These are phyloP conservation scores for Potamarius usumacintae DNA, from an alignment of 2,113 vertebrate genomes.

Conservation along the genomic window DNA sequence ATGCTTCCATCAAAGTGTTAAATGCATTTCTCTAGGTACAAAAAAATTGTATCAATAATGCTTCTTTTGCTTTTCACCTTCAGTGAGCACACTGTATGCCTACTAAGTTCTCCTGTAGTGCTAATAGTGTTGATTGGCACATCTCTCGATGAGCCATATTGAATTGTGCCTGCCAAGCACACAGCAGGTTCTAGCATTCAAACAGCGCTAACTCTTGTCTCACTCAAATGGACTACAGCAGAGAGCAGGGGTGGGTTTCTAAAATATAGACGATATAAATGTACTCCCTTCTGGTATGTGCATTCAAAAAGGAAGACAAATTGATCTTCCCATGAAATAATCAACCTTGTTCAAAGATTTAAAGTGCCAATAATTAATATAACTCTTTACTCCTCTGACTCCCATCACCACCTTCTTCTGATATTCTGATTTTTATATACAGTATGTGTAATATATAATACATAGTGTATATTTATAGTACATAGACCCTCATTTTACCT, in stretches of 20 bases:
- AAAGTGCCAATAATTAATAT: not conserved
- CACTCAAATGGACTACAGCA: conserved; percentile 33
- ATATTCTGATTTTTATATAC: too few species aligned
- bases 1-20: not conserved
- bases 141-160: conserved; percentile 33
- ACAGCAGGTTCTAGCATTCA: conserved; percentile 32
- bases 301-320: not conserved
- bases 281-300: not conserved
- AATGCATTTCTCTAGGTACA: not conserved
- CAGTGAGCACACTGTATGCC: not conserved
- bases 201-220: conserved; percentile 25
- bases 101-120: conserved; percentile 11
- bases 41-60: not conserved
- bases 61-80: conserved; percentile 1
- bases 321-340: not conserved
- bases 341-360: not conserved
- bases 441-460: too few species aligned
- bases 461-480: too few species aligned
- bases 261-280: conserved; percentile 37
- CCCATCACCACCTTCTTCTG: not conserved
- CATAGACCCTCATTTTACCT: not conserved
- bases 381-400: not conserved
- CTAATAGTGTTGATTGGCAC: conserved; percentile 30
- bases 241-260: conserved; percentile 1
- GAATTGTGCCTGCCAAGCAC: conserved; percentile 23